These are phyloP conservation scores for Arnoldichthys spilopterus DNA, from an alignment of 2,797 vertebrate genomes.

Conservation along the genomic window DNA sequence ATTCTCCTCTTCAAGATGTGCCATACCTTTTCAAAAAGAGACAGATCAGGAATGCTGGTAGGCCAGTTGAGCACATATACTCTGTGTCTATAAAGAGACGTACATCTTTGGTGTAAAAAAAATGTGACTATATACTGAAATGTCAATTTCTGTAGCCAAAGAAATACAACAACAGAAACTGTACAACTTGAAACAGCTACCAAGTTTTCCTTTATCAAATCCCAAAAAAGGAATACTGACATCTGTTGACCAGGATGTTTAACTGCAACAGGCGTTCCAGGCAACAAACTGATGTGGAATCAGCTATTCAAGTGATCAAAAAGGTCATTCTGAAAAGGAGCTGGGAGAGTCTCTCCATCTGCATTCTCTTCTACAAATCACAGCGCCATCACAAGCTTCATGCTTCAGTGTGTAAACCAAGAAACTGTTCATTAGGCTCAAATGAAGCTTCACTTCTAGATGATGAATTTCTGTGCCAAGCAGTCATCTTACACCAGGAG, in stretches of 20 bases:
- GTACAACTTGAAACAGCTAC: neutral
- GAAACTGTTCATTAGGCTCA: constrained; percentile 6
- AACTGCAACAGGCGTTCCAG: constrained; percentile 60
- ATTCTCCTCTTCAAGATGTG: too few relatives aligned
- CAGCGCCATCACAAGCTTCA: neutral
- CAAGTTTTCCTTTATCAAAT: constrained; percentile 32
- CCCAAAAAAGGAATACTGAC: constrained; percentile 71
- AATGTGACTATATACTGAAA: too few relatives aligned
- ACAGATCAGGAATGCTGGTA: too few relatives aligned
- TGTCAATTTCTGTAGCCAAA: too few relatives aligned
- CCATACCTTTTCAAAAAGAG: too few relatives aligned
- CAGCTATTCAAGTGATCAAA: neutral
- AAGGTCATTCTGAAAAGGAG: constrained; percentile 11
- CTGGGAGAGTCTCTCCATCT: constrained; percentile 7
- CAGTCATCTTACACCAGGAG: constrained; percentile 21
- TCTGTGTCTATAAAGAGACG: too few relatives aligned
- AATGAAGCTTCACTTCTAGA: constrained; percentile 40
- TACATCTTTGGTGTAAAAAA: too few relatives aligned
- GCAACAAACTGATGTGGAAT: neutral
- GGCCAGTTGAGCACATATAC: too few relatives aligned
- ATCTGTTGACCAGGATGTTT: constrained; percentile 71
- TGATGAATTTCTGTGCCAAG: neutral
- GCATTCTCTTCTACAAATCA: constrained; percentile 8
- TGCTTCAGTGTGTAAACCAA: neutral
- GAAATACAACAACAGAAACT: neutral